Percentiles rank a stretch among this genome's conserved stretches.
These are phyloP conservation scores for Metalampra italica DNA, from an alignment of 2,888 invertebrate genomes.

Conservation along the genomic window DNA sequence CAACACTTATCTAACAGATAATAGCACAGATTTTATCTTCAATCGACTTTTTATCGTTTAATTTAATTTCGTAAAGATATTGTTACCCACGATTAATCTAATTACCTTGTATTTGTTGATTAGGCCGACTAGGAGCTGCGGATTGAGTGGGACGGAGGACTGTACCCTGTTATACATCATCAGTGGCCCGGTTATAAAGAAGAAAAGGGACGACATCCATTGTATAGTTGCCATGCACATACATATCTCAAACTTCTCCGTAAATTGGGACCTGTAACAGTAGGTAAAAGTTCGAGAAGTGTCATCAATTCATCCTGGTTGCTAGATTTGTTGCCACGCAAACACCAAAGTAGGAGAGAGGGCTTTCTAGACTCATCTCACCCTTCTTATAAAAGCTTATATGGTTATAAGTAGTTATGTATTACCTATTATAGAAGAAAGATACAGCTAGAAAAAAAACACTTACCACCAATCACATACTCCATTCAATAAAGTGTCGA, in stretches of 20 bases:
- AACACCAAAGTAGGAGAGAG: too few species aligned
- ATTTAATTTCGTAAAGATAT: not conserved
- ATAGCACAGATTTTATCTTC: too few species aligned
- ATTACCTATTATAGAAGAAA: too few species aligned
- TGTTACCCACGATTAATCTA: not conserved
- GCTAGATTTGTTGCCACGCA: too few species aligned
- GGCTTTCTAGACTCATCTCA: too few species aligned
- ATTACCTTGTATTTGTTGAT: conserved; percentile 44
- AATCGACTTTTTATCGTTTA: conserved; percentile 7
- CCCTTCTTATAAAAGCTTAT: too few species aligned
- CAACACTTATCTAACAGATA: too few species aligned
- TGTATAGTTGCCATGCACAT: conserved; percentile 41
- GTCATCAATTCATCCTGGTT: too few species aligned
- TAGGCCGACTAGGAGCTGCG: conserved; percentile 26
- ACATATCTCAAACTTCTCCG: conserved; percentile 17
- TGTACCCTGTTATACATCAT: conserved; percentile 35
- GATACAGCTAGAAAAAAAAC: too few species aligned
- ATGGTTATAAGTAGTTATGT: too few species aligned
- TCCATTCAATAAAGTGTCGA: conserved; percentile 28
- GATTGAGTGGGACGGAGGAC: conserved; percentile 30
- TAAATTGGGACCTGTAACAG: conserved; percentile 28
- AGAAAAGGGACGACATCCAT: conserved; percentile 41
- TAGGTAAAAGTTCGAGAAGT: not conserved
- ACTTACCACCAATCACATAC: conserved; percentile 42
- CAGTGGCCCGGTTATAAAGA: conserved; percentile 33